Percentiles rank a stretch among this genome's conserved stretches.
These are phyloP conservation scores for Coptotermes formosanus DNA, from an alignment of 1,140 invertebrate genomes.

Conservation along the genomic window DNA sequence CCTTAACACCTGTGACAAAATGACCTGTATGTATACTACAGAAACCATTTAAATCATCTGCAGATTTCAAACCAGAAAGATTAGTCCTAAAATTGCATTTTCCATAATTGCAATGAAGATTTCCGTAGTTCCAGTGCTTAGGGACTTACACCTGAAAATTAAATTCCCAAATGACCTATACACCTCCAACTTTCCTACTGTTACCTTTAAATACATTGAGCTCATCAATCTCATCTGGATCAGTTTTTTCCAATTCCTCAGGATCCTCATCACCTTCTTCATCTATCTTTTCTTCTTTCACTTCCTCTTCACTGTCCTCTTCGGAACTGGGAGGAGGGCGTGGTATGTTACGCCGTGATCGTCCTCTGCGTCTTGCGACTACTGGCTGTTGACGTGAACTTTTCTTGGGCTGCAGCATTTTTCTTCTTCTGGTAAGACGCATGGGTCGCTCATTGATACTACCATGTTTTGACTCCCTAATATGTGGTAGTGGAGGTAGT, in stretches of 20 bases:
- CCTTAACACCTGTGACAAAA: too few species aligned
- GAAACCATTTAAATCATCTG: too few species aligned
- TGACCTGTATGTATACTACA: too few species aligned
- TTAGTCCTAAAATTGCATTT: too few species aligned
- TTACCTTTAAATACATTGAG: slow-evolving; percentile 17
- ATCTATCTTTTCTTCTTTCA: slow-evolving; percentile 21
- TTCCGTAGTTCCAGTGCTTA: too few species aligned
- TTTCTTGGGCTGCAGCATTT: slow-evolving; percentile 24
- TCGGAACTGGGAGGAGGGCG: neutral
- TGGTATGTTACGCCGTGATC: neutral
- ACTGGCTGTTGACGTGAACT: neutral
- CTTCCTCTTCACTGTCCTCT: slow-evolving; percentile 5
- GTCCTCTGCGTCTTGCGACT: neutral
- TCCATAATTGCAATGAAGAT: too few species aligned
- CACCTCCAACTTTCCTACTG: too few species aligned
- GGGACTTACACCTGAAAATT: too few species aligned
- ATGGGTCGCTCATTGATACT: neutral
- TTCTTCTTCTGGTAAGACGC: neutral
- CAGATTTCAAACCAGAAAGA: too few species aligned
- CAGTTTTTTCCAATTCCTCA: slow-evolving; percentile 16
- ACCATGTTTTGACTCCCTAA: neutral
- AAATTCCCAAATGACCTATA: too few species aligned
- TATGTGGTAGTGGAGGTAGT: neutral
- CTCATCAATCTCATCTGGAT: slow-evolving; percentile 17
- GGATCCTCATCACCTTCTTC: slow-evolving; percentile 40